Evolutionary conservation across 1,140 invertebrate genomes (phyloP).

Genomic region (Cotesia typhae): DNA sequence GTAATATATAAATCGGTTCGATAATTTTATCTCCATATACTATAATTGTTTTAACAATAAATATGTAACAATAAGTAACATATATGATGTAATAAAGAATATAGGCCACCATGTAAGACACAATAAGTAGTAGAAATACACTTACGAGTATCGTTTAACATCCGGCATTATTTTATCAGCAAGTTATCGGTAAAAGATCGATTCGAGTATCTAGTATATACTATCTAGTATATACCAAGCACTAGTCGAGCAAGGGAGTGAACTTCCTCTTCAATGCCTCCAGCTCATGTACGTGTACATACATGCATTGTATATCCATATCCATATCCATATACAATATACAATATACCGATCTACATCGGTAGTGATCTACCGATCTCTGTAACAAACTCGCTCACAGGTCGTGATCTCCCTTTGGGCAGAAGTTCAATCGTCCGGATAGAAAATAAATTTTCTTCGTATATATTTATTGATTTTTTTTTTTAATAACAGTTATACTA

Average conservation of each 20-base stretch:
- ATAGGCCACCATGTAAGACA: neutral
- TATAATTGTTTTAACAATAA: too few species aligned
- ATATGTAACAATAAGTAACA: too few species aligned
- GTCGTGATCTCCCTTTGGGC: slow-evolving; percentile 56
- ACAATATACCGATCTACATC: slow-evolving; percentile 51
- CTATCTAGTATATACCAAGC: neutral
- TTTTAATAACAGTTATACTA: too few species aligned
- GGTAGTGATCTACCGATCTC: slow-evolving; percentile 58
- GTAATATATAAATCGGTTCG: too few species aligned
- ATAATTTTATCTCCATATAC: too few species aligned
- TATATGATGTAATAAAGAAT: slow-evolving; percentile 1
- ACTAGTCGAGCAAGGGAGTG: slow-evolving; percentile 3
- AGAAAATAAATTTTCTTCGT: neutral
- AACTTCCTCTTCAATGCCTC: slow-evolving; percentile 16
- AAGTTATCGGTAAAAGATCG: slow-evolving; percentile 13
- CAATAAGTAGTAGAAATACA: slow-evolving; percentile 2
- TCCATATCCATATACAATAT: too few species aligned
- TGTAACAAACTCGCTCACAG: slow-evolving; percentile 46
- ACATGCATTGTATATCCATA: too few species aligned
- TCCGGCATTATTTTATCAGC: slow-evolving; percentile 13
- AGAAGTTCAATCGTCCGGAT: slow-evolving; percentile 48
- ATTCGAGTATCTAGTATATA: neutral
- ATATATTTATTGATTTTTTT: too few species aligned
- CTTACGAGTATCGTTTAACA: slow-evolving; percentile 11
- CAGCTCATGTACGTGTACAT: slow-evolving; percentile 30